Base-by-base conservation (phyloP, 2,888 invertebrate species). In the Xanthorhoe designata region DNA sequence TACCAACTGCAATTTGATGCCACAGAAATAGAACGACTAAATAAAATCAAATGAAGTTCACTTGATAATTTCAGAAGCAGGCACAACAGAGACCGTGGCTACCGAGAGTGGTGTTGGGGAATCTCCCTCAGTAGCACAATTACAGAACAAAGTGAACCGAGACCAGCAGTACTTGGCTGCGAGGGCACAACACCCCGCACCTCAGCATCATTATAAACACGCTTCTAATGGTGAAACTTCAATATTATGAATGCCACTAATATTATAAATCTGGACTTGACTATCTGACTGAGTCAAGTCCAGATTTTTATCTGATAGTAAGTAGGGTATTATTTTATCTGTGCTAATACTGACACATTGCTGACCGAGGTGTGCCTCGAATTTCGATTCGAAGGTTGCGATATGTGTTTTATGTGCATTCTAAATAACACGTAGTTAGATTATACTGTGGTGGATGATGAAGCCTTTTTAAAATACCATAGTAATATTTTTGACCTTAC, bases 121-220 rank as follows among this genome's bases (percentile, higher is more conserved):
- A 84, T 96, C 96, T 0, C 96, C 97, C 0, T 96, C 97, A 0
- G 95, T 96, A 74, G 96, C 96, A 9, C 96, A 96, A 83, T 91
- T 97, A 74, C 97, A 97, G 87, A 96, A 96, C 91, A 97, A 97
- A 83, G 96, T 96, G 78, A 97, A 96, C 88, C 94, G 96, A 64
- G 97, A 97, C 87, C 92, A 92, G 79, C 97, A 97, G 84, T 97
- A 97, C 87, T 85, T 96, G 54, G 96, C 96, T 0, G 95, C 96
- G 13, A 93, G 95, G 1, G 95, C 95, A 60, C 95, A 95, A 63
- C 93, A 91, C 74, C 95, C 95, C 0, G 90, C 94, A 10, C 94
- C 94, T 6, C 94, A 94, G 42, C 95, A 95, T 61, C 92, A 91
- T 67, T 92, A 92, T 76, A 92, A 92, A 74, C 92, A 92, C 58